Evolutionary conservation across 2,888 invertebrate genomes (phyloP), one percentile per base, ranked within the genome.

Genomic region (Galerucella pusilla): DNA sequence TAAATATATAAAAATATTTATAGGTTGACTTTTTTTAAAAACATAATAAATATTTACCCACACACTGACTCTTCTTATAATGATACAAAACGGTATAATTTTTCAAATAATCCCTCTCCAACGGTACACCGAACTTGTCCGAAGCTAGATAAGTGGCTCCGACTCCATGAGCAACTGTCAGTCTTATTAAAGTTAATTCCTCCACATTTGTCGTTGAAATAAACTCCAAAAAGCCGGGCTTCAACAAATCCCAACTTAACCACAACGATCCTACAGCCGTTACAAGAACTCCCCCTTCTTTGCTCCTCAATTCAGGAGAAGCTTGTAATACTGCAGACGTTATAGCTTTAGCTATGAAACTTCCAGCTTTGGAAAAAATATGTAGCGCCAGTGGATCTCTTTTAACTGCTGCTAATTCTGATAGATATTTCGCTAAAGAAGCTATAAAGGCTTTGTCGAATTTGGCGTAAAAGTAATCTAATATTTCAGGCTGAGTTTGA

Each of bases 231-330:
- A 96, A 93, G 0, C 96, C 96, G 2, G 91, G 88, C 83, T 93
- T 90, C 77, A 99, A 85, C 42, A 94, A 90, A 5, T 92, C 88
- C 97, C 97, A 99, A 85, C 97, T 97, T 78, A 94, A 91, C 96
- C 97, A 99, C 1, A 99, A 97, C 0, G 97, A 97, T 0, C 98
- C 98, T 0, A 98, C 96, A 85, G 97, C 98, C 0, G 97, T 93
- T 0, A 98, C 91, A 45, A 86, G 87, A 4, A 87, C 84, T 0
- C 93, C 94, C 25, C 91, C 91, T 2, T 85, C 25, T 88, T 81
- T 60, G 88, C 88, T 81, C 42, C 89, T 88, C 66, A 93, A 85
- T 75, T 89, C 89, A 88, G 91, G 84, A 68, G 91, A 87, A 12
- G 94, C 93, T 82, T 91, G 91, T 2, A 90, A 89, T 45, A 90